Evolutionary conservation across 2,888 invertebrate genomes (phyloP).

Genomic region (Galerucella calmariensis): DNA sequence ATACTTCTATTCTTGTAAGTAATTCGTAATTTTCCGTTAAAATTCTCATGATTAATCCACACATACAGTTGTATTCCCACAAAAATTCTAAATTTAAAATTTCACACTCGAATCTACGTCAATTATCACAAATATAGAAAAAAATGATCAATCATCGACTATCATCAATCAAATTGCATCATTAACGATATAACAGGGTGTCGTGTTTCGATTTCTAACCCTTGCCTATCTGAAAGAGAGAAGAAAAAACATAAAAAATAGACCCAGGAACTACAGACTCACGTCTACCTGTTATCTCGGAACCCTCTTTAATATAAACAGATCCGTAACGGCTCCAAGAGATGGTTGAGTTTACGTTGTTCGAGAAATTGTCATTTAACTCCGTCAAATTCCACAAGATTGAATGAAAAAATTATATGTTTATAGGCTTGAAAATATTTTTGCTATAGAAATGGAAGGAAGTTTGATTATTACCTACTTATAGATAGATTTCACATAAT

Average conservation of each 20-base stretch:
- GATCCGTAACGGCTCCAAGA: constrained; percentile 3
- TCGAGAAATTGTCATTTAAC: too few relatives aligned
- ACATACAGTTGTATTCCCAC: constrained; percentile 46
- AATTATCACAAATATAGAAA: constrained; percentile 53
- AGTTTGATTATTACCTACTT: too few relatives aligned
- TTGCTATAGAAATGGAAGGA: too few relatives aligned
- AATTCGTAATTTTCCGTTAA: constrained; percentile 38
- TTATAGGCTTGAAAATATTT: too few relatives aligned
- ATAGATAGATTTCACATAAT: too few relatives aligned
- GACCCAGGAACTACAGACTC: constrained; percentile 32
- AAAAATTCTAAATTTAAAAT: constrained; percentile 52
- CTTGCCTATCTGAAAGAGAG: constrained; percentile 40
- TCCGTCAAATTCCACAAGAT: too few relatives aligned
- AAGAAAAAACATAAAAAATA: constrained; percentile 39
- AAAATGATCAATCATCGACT: constrained; percentile 54
- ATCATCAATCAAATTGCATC: constrained; percentile 57
- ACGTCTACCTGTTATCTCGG: constrained; percentile 37
- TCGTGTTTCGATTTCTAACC: constrained; percentile 47
- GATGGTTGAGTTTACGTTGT: background rate
- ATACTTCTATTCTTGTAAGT: background rate
- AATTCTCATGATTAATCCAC: constrained; percentile 38
- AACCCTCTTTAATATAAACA: constrained; percentile 16
- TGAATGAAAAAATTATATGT: too few relatives aligned
- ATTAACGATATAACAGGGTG: constrained; percentile 53
- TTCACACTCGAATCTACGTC: constrained; percentile 51